Evolutionary conservation across 1,140 invertebrate genomes (phyloP), one percentile per base, ranked within the genome.

Genomic region (Globodera ellingtonae): DNA sequence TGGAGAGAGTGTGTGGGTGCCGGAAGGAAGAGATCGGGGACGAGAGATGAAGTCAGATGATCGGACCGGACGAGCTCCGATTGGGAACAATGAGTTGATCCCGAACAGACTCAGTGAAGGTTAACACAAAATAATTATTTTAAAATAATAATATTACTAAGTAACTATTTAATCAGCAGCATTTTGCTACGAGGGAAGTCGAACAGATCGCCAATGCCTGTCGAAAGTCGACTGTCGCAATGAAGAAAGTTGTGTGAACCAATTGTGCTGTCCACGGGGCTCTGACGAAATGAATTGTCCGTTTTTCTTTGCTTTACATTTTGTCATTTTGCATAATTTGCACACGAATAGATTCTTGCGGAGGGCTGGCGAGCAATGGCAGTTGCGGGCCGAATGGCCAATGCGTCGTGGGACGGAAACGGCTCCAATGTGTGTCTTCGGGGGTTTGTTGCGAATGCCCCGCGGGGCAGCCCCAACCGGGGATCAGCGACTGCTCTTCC

Each of bases 191-290:
- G 66, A 78, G 9, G 76, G 76, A 72, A 24, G n/a, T 18, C 66
- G 59, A n/a, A 70, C 35, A 24, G 44, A 35, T 18, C 24, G 56
- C 6, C 66, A 78, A 47, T 78, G 76, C 46, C 44, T 46, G 6
- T 10, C 50, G 21, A 18, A 10, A 21, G 21, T n/a, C 50, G 76
- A 78, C 21, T 78, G 76, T 50, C 13, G 18, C 66, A 10, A 50
- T 35, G 66, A 67, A 21, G 66, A 78, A 21, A 78, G 76, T 18
- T 78, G 76, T 56, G 59, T 78, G n/a, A 78, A 78, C 76, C 72
- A 78, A 46, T 47, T 78, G 76, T 78, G 76, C 62, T 78, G 76
- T 78, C 59, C 59, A 9, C 66, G 71, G 10, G 71, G 44, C 9
- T 10, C 35, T 24, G 76, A 78, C 35, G 59, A 78, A 67, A 78